Base-by-base conservation (phyloP, 1,140 invertebrate genomes). In the Euglossa dilemma region DNA sequence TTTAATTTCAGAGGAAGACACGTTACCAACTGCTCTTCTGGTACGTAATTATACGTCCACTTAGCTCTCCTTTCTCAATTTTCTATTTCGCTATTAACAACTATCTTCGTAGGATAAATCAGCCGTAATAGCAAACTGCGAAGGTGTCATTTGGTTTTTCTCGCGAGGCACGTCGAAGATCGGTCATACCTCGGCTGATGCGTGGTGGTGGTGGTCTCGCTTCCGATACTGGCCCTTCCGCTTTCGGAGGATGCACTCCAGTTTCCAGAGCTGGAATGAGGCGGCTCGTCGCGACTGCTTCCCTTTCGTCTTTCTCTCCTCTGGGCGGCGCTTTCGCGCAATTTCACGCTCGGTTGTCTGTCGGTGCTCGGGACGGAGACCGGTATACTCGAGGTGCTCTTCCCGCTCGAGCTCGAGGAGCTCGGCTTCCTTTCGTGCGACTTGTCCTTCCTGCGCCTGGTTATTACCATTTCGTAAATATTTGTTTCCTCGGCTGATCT, bases 201-300 rank as follows among this genome's bases (percentile, higher is more conserved):
- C 54, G 97, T 96, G 18, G 95, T 95, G 0, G 95, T 95, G 12
- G 96, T 97, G n/a, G 97, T 97, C 94, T 97, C 97, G 83, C 97
- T 97, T 80, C 96, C 97, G 84, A 97, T 97, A 75, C 97, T 97
- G 36, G 98, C 97, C 80, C 98, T 95, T 59, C 98, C 98, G 85
- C 97, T 98, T 93, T 98, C 97, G 1, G 97, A 98, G 90, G 97
- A 98, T 56, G 97, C 97, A 89, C 97, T 98, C 98, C 98, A 99
- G 93, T 99, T 98, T 66, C 98, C 98, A 82, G 97, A 98, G 63
- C 97, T 98, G 1, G 97, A 98, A 93, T 98, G 97, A 43, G 97
- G 96, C 11, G 94, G 95, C 91, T 98, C 97, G 80, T 96, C 96
- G 71, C 95, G 94, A 79, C 90, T 93, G 56, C 92, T 93, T 74